Conservation (phyloP, 2,113 vertebrate species). For the Eudorcas thomsonii region DNA sequence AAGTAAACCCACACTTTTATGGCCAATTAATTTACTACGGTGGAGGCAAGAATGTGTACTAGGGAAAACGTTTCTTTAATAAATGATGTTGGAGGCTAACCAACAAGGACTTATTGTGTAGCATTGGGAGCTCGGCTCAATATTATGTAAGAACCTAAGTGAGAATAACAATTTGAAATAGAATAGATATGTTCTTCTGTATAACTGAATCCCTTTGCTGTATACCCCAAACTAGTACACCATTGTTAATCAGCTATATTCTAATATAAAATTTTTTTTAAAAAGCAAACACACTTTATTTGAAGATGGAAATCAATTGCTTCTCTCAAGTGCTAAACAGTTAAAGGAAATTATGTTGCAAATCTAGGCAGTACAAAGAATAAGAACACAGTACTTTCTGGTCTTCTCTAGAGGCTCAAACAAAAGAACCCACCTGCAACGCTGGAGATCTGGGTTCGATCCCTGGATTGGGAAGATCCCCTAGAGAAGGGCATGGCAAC, state of each 20-base stretch:
- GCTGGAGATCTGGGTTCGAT: accelerated
- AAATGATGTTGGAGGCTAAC: neutral
- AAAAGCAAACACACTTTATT: neutral
- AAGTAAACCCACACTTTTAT: neutral
- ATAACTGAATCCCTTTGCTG: neutral
- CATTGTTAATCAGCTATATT: neutral
- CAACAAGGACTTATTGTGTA: neutral
- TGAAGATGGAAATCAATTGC: neutral
- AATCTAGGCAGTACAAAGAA: neutral
- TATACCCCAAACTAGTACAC: neutral
- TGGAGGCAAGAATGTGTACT: neutral
- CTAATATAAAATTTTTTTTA: neutral
- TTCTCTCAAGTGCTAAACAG: neutral
- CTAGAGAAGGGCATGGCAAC: neutral
- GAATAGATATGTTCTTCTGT: neutral
- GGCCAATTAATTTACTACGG: neutral
- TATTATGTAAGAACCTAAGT: neutral
- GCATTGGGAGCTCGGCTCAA: neutral
- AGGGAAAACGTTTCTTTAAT: neutral
- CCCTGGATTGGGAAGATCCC: neutral
- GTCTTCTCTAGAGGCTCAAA: neutral
- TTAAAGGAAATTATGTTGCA: neutral
- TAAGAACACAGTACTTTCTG: neutral
- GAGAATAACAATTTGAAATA: neutral
- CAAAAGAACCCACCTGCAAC: neutral